Conservation (phyloP, 2,888 invertebrate species). For the Folsomia candida region DNA sequence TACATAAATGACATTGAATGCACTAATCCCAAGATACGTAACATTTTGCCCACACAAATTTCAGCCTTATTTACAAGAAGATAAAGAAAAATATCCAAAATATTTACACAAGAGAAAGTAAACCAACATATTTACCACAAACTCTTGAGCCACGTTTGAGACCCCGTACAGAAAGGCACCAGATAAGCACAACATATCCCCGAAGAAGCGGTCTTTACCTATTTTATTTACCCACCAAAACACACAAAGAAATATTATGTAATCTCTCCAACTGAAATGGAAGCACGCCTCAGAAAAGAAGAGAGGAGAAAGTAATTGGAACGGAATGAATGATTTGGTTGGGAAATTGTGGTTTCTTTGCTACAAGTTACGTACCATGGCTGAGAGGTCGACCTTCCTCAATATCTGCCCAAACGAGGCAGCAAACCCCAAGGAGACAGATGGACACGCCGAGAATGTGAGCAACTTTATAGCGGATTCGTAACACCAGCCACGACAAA, state of each 20-base stretch:
- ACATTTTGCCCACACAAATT: no score
- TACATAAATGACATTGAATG: no score
- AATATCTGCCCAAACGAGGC: slow-evolving; percentile 79
- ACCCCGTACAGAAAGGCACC: slow-evolving; percentile 76
- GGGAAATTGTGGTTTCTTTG: no score
- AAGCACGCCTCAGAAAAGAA: not conserved
- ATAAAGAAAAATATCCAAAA: no score
- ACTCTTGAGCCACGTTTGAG: slow-evolving; percentile 76
- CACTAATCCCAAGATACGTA: no score
- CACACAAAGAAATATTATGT: no score
- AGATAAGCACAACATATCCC: slow-evolving; percentile 75
- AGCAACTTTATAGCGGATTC: slow-evolving; percentile 64
- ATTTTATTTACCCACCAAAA: slow-evolving; percentile 50
- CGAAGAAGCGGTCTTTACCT: slow-evolving; percentile 76
- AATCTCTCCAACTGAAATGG: not conserved
- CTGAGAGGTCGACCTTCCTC: slow-evolving; percentile 54
- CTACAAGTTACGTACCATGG: slow-evolving; percentile 25
- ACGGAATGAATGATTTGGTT: not conserved
- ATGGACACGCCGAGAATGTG: slow-evolving; percentile 77
- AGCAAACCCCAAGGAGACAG: slow-evolving; percentile 62
- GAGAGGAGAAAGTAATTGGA: not conserved
- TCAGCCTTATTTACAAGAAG: no score
- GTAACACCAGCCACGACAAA: slow-evolving; percentile 73
- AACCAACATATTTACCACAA: slow-evolving; percentile 65
- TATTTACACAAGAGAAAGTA: no score